These are phyloP conservation scores for Drosophila erecta DNA, from an alignment of 1,140 invertebrate genomes.

Conservation along the genomic window DNA sequence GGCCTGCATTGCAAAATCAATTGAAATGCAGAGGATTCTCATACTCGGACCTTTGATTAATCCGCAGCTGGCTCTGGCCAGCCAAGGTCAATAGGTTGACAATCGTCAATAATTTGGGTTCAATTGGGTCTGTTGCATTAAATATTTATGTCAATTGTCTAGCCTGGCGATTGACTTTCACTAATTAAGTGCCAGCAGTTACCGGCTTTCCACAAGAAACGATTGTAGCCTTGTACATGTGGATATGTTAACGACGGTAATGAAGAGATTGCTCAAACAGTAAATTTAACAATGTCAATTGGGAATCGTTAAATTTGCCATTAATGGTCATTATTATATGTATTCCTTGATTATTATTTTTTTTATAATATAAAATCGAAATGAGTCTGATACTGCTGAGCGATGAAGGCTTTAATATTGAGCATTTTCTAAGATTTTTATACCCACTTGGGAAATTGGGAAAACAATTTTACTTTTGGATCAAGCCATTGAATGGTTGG, in stretches of 20 bases:
- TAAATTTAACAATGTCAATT: not conserved
- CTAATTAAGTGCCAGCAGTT: slow-evolving; percentile 38
- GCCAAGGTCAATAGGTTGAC: slow-evolving; percentile 13
- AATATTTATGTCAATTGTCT: slow-evolving; percentile 3
- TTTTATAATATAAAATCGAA: too few species aligned
- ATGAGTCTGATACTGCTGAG: too few species aligned
- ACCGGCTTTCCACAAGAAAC: slow-evolving; percentile 21
- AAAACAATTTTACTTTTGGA: too few species aligned
- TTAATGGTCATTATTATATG: too few species aligned
- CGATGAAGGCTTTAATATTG: too few species aligned
- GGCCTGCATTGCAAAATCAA: slow-evolving; percentile 21
- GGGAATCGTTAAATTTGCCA: not conserved
- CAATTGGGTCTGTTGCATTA: not conserved
- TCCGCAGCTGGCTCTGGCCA: slow-evolving; percentile 17
- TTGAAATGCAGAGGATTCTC: slow-evolving; percentile 24
- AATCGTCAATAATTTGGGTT: not conserved
- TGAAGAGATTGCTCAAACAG: slow-evolving; percentile 5
- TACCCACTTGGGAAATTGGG: too few species aligned
- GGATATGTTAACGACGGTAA: not conserved
- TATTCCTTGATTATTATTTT: too few species aligned
- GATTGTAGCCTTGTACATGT: not conserved
- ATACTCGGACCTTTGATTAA: not conserved
- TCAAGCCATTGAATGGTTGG: slow-evolving; percentile 27
- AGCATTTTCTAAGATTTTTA: too few species aligned
- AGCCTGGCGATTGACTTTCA: slow-evolving; percentile 40